Evolutionary conservation across 2,113 vertebrate genomes (phyloP).

Genomic region (Ceyx margarethae): DNA sequence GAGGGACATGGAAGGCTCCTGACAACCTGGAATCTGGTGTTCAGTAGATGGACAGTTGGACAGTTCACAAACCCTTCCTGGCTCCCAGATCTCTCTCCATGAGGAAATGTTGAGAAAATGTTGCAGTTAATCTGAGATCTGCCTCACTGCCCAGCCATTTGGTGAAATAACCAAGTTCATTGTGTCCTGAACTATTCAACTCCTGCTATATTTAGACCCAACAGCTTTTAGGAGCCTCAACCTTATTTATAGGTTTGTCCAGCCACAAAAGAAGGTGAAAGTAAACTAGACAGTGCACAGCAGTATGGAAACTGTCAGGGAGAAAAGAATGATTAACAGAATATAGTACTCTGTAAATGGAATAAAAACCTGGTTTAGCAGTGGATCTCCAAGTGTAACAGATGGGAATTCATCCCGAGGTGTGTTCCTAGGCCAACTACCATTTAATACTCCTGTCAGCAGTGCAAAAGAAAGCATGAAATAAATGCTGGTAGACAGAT

Average conservation of each 20-base stretch:
- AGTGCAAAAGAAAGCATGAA: not conserved
- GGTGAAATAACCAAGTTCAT: not conserved
- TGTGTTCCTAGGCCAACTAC: not conserved
- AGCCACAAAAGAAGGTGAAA: conserved; percentile 10
- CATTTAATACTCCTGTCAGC: not conserved
- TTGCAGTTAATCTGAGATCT: not conserved
- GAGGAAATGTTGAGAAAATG: not conserved
- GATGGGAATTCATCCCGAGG: not conserved
- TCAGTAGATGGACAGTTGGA: not conserved
- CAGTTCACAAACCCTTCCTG: not conserved
- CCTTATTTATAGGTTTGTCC: conserved; percentile 14
- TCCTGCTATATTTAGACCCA: not conserved
- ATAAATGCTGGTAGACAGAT: not conserved
- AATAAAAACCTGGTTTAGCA: not conserved
- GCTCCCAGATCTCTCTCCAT: not conserved
- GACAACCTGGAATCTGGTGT: not conserved
- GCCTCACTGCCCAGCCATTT: not conserved
- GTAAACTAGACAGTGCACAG: not conserved
- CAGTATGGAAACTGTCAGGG: not conserved
- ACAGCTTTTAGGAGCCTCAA: not conserved
- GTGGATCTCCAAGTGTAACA: not conserved
- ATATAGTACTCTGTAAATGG: not conserved
- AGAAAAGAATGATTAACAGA: not conserved
- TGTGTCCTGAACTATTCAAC: not conserved
- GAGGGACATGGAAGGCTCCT: no score